phyloP scores from a whole-genome alignment of 92 coral and sea anemone species.

The Blastomussa wellsi region DNA sequence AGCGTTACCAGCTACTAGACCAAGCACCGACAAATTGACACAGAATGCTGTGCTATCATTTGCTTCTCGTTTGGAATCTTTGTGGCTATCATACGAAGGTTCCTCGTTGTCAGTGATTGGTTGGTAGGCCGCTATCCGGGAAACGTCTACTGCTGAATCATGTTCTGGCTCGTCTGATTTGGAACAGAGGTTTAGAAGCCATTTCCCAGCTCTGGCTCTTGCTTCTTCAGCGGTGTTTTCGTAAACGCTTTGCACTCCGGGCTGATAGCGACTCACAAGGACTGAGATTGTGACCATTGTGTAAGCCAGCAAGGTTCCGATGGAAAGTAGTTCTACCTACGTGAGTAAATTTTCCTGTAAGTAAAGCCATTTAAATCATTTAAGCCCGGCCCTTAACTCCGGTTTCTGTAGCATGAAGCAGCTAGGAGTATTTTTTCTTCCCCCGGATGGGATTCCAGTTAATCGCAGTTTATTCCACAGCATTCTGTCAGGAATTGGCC shows the following conservation, averaged over 20 bases:
- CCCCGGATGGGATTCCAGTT: too few species aligned
- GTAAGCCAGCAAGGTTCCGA: conserved; percentile 83
- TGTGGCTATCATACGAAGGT: neutral
- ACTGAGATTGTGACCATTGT: conserved; percentile 81
- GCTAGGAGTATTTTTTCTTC: too few species aligned
- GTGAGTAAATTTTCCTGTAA: neutral
- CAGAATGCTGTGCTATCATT: conserved; percentile 20
- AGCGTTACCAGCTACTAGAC: conserved; percentile 47
- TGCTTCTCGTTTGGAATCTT: neutral
- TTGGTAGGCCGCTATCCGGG: conserved; percentile 3
- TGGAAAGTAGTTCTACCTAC: conserved; percentile 71
- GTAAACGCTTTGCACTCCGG: conserved; percentile 64
- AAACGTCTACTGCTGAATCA: neutral
- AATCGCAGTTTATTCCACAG: too few species aligned
- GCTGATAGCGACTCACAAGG: conserved; percentile 74
- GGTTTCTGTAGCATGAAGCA: too few species aligned
- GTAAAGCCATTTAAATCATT: too few species aligned
- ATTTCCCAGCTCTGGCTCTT: conserved; percentile 36
- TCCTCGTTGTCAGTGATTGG: neutral
- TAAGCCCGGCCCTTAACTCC: too few species aligned
- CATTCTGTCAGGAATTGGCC: too few species aligned
- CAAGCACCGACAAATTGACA: conserved; percentile 51
- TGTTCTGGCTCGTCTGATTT: conserved; percentile 18
- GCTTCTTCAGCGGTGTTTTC: conserved; percentile 33
- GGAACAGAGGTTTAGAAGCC: conserved; percentile 59